A percentile compares a stretch with the other conserved stretches of the same genome.
These are phyloP conservation scores for Melopsittacus undulatus DNA, from an alignment of 2,797 vertebrate genomes.

Conservation along the genomic window DNA sequence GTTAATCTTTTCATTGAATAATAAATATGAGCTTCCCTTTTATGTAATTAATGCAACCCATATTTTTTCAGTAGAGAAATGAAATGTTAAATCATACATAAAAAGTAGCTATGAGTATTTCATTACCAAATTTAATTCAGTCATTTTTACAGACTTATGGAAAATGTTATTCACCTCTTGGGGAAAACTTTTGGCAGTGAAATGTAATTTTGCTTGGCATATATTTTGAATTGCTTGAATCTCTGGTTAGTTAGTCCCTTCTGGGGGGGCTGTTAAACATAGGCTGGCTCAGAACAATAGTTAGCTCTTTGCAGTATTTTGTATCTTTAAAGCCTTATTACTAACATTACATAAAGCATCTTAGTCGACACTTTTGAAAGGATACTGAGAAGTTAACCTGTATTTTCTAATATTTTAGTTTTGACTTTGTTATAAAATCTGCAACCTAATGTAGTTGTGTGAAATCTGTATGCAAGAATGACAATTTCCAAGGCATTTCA, in stretches of 20 bases:
- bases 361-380: background rate
- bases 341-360: background rate
- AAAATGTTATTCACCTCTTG: conserved; percentile 77
- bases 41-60: conserved; percentile 74
- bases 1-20: conserved; percentile 75
- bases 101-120: conserved; percentile 74
- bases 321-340: background rate
- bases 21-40: conserved; percentile 72
- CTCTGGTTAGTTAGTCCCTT: conserved; percentile 56
- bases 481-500: conserved; percentile 3
- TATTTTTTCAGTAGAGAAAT: conserved; percentile 73
- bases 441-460: background rate
- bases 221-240: conserved; percentile 63
- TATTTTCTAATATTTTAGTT: conserved; percentile 54
- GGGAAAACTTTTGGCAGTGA: conserved; percentile 72
- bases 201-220: conserved; percentile 73
- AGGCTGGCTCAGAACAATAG: background rate
- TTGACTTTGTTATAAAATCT: background rate
- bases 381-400: background rate
- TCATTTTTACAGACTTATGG: conserved; percentile 72
- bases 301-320: background rate
- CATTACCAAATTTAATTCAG: conserved; percentile 76
- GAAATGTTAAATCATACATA: conserved; percentile 74
- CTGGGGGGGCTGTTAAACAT: conserved; percentile 21
- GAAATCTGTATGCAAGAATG: background rate